phyloP scores from a whole-genome alignment of 1,140 invertebrate species.

The Palaemon carinicauda region DNA sequence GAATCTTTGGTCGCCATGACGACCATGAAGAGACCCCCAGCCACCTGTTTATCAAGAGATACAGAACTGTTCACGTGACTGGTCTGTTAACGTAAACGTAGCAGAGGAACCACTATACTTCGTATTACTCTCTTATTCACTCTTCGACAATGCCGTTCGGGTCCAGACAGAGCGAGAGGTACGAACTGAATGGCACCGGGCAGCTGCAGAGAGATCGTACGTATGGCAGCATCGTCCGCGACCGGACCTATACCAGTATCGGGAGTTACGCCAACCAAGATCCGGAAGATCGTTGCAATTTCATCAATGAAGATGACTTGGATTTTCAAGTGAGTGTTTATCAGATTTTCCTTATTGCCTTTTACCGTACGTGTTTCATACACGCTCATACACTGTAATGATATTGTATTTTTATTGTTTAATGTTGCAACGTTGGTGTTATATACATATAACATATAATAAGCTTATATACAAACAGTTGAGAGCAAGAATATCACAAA shows the following conservation, averaged over 20 bases:
- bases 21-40: too few species aligned
- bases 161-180: slow-evolving; percentile 17
- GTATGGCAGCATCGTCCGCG: slow-evolving; percentile 43
- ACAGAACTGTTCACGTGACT: too few species aligned
- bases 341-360: background rate
- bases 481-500: too few species aligned
- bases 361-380: too few species aligned
- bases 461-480: too few species aligned
- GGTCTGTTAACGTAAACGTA: background rate
- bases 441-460: too few species aligned
- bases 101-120: background rate
- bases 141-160: slow-evolving; percentile 36
- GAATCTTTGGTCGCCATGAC: too few species aligned
- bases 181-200: slow-evolving; percentile 50
- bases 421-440: too few species aligned
- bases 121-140: background rate
- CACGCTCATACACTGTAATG: too few species aligned
- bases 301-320: slow-evolving; percentile 43
- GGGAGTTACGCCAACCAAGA: slow-evolving; percentile 41
- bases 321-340: slow-evolving; percentile 21
- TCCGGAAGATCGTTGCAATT: slow-evolving; percentile 35
- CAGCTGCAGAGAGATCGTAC: slow-evolving; percentile 43
- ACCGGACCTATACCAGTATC: slow-evolving; percentile 45
- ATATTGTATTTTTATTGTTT: too few species aligned
- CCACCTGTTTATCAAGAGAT: too few species aligned